A percentile compares a stretch with the other conserved stretches of the same genome.
phyloP scores from a whole-genome alignment of 2,797 vertebrate genomes.

The Eptatretus atami region DNA sequence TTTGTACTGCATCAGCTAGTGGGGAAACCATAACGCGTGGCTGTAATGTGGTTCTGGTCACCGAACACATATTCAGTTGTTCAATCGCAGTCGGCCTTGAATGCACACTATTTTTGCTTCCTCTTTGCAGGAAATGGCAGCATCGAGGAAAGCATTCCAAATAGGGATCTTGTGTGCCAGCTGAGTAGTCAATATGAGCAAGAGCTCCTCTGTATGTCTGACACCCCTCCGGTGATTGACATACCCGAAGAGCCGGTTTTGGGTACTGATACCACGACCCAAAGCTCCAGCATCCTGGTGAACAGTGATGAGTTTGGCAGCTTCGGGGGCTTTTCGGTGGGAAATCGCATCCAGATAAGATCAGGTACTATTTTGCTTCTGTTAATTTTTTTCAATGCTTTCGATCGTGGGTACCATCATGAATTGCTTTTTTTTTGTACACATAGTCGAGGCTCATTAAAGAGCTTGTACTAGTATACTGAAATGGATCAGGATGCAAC shows the following conservation, averaged over 20 bases:
- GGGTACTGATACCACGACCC: constrained; percentile 17
- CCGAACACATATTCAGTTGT: neutral
- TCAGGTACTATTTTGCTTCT: too few species aligned
- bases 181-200: constrained; percentile 42
- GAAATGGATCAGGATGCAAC: too few species aligned
- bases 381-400: too few species aligned
- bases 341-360: constrained; percentile 72
- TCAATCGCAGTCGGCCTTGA: neutral
- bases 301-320: constrained; percentile 36
- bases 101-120: neutral
- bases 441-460: too few species aligned
- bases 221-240: constrained; percentile 6
- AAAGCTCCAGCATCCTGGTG: constrained; percentile 18
- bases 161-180: constrained; percentile 44
- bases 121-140: constrained; percentile 29
- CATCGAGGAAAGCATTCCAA: constrained; percentile 40
- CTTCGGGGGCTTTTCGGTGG: constrained; percentile 64
- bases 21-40: too few species aligned
- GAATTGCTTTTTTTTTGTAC: too few species aligned
- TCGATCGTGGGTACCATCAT: too few species aligned
- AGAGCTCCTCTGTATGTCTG: constrained; percentile 22
- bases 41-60: too few species aligned
- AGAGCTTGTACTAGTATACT: too few species aligned
- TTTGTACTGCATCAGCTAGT: too few species aligned
- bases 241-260: neutral